Evolutionary conservation across 1,140 invertebrate genomes (phyloP).

Genomic region (Cydia strobilella): DNA sequence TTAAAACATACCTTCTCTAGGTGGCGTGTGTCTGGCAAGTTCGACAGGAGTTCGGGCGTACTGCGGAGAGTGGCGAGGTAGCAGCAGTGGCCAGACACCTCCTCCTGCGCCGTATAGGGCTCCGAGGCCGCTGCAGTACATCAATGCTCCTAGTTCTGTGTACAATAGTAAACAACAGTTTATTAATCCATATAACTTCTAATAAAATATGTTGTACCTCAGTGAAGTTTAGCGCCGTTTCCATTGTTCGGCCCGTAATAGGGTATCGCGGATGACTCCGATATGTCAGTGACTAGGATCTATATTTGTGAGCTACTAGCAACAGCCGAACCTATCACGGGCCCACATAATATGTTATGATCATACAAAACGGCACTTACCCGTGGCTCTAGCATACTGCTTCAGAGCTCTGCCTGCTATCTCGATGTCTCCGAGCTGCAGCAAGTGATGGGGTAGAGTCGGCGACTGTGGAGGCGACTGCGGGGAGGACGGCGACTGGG

Average conservation of each 20-base stretch:
- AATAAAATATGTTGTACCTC: neutral
- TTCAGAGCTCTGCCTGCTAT: conserved; percentile 70
- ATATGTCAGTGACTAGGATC: no score
- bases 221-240: neutral
- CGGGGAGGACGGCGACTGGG: conserved; percentile 55
- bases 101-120: conserved; percentile 65
- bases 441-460: conserved; percentile 50
- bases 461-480: conserved; percentile 65
- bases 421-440: conserved; percentile 69
- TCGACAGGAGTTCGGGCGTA: conserved; percentile 52
- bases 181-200: neutral
- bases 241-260: neutral
- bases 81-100: conserved; percentile 66
- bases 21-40: conserved; percentile 60
- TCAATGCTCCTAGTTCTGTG: conserved; percentile 68
- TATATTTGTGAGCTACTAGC: neutral
- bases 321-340: neutral
- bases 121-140: conserved; percentile 75
- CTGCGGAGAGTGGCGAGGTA: conserved; percentile 57
- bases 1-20: conserved; percentile 58
- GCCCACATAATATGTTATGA: neutral
- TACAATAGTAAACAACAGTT: conserved; percentile 29
- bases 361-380: conserved; percentile 39
- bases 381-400: conserved; percentile 71
- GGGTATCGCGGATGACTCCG: neutral